Conservation (phyloP, 2,888 invertebrate species). For the Pollenia angustigena region DNA sequence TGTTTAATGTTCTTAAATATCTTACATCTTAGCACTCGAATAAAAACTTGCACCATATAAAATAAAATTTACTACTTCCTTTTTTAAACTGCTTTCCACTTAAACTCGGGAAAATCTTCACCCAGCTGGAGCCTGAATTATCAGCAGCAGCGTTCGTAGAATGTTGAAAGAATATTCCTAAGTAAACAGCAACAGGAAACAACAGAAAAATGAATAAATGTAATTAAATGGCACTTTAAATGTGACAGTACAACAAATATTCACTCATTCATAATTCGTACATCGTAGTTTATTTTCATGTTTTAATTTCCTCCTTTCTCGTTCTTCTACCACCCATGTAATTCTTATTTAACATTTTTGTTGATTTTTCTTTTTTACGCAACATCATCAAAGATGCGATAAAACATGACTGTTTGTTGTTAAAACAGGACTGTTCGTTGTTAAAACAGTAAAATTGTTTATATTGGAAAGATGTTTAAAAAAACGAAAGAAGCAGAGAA, state of each 20-base stretch:
- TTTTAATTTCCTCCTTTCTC: slow-evolving; percentile 6
- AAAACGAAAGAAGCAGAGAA: background rate
- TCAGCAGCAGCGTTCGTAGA: background rate
- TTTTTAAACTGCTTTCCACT: slow-evolving; percentile 13
- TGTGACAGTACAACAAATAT: slow-evolving; percentile 57
- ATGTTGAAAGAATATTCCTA: slow-evolving; percentile 4
- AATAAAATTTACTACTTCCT: slow-evolving; percentile 26
- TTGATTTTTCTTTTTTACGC: slow-evolving; percentile 12
- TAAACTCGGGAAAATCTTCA: slow-evolving; percentile 20
- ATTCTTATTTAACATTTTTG: slow-evolving; percentile 8
- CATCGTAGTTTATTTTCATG: slow-evolving; percentile 13
- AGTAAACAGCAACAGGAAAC: slow-evolving; percentile 15
- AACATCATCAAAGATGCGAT: slow-evolving; percentile 59
- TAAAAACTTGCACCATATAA: background rate
- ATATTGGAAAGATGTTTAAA: slow-evolving; percentile 36
- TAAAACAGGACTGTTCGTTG: slow-evolving; percentile 29
- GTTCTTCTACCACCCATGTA: slow-evolving; percentile 15
- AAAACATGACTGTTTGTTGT: slow-evolving; percentile 49
- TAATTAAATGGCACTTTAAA: slow-evolving; percentile 65
- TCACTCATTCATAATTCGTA: slow-evolving; percentile 49
- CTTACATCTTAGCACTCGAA: background rate
- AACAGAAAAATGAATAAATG: slow-evolving; percentile 49
- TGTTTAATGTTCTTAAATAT: background rate
- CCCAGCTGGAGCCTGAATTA: background rate
- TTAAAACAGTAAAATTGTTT: slow-evolving; percentile 46